Conservation (phyloP, 1,140 invertebrate genomes). For the Bicyclus anynana region DNA sequence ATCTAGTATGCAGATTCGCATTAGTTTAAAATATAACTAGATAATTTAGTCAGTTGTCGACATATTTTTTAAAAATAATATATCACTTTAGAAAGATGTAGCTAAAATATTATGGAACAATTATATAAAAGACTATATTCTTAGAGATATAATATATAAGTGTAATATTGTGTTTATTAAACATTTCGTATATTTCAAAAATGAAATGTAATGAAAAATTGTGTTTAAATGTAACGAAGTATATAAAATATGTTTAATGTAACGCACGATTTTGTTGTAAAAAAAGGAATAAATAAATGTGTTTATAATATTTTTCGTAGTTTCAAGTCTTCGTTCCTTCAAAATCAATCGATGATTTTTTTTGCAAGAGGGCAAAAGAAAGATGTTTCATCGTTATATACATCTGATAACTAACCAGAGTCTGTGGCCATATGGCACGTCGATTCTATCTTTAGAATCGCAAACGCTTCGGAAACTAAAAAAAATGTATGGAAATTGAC, state of each 20-base stretch:
- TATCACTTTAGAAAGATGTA: not conserved
- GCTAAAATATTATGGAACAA: not conserved
- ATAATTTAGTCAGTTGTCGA: too few relatives aligned
- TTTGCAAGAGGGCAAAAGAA: too few relatives aligned
- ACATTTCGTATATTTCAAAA: not conserved
- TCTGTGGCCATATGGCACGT: too few relatives aligned
- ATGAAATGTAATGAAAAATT: not conserved
- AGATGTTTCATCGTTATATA: too few relatives aligned
- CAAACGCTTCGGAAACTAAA: too few relatives aligned
- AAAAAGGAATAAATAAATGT: slow-evolving; percentile 14
- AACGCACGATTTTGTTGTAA: slow-evolving; percentile 11
- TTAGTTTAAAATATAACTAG: too few relatives aligned
- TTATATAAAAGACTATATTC: not conserved
- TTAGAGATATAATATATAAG: not conserved
- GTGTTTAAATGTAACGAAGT: not conserved
- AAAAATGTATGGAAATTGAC: too few relatives aligned
- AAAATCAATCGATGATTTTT: not conserved
- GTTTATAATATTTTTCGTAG: slow-evolving; percentile 6
- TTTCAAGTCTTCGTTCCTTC: not conserved
- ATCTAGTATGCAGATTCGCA: too few relatives aligned
- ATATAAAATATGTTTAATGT: not conserved
- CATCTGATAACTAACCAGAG: too few relatives aligned
- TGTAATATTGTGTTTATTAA: not conserved
- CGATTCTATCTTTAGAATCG: too few relatives aligned
- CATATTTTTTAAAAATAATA: too few relatives aligned